phyloP scores from a whole-genome alignment of 2,888 invertebrate genomes.

The Fabriciana adippe region DNA sequence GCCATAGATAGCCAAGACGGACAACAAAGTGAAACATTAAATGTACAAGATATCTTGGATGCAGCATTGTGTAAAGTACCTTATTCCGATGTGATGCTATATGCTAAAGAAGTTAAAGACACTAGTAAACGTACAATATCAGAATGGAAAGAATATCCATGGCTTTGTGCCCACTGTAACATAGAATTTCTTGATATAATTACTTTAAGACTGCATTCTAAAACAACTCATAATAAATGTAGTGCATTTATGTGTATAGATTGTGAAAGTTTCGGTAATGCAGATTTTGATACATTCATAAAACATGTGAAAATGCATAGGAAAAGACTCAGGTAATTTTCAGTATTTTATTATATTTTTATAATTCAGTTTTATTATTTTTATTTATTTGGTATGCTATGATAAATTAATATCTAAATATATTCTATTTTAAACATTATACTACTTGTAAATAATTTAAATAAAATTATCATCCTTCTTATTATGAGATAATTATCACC shows the following conservation, averaged over 20 bases:
- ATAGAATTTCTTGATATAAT: slow-evolving; percentile 66
- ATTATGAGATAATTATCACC: no score
- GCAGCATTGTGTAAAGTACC: slow-evolving; percentile 57
- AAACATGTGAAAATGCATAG: slow-evolving; percentile 85
- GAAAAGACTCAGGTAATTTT: slow-evolving; percentile 77
- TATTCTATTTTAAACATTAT: no score
- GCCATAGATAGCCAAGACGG: slow-evolving; percentile 27
- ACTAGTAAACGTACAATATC: slow-evolving; percentile 52
- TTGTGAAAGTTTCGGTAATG: slow-evolving; percentile 81
- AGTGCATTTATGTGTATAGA: slow-evolving; percentile 85
- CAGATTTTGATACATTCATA: slow-evolving; percentile 84
- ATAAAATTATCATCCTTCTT: no score
- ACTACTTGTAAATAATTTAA: no score
- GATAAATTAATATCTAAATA: no score
- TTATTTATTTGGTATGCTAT: neutral
- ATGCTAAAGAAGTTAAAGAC: slow-evolving; percentile 62
- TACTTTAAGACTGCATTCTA: slow-evolving; percentile 82
- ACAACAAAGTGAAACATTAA: slow-evolving; percentile 47
- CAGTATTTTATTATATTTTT: neutral
- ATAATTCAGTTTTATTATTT: neutral
- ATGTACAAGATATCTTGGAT: slow-evolving; percentile 65
- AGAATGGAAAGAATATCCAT: slow-evolving; percentile 70
- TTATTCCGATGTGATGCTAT: slow-evolving; percentile 57
- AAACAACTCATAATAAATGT: slow-evolving; percentile 83
- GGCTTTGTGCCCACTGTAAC: slow-evolving; percentile 69